phyloP scores from a whole-genome alignment of 2,797 vertebrate species.

The Staurois parvus region DNA sequence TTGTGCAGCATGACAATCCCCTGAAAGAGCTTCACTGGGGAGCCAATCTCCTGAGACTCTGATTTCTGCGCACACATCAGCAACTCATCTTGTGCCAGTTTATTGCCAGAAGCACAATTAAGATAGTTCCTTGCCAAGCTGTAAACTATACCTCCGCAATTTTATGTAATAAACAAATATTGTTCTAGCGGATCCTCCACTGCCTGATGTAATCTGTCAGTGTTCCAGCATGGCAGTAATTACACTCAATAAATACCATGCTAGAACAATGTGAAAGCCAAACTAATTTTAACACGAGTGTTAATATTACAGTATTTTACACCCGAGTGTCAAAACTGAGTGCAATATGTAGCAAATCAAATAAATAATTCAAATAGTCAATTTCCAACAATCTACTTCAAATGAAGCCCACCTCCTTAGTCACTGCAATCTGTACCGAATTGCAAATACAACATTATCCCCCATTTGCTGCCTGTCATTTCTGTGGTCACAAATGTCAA shows the following conservation, averaged over 20 bases:
- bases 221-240: neutral
- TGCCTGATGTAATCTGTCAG: neutral
- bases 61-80: slow-evolving; percentile 2
- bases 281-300: neutral
- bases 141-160: slow-evolving; percentile 1
- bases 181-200: neutral
- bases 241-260: slow-evolving; percentile 24
- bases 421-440: too few relatives aligned
- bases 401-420: neutral
- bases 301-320: neutral
- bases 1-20: slow-evolving; percentile 25
- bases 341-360: neutral
- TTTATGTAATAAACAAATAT: slow-evolving; percentile 17
- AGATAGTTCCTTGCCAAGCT: neutral
- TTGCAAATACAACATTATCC: too few relatives aligned
- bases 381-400: neutral
- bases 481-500: neutral
- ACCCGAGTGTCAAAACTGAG: neutral
- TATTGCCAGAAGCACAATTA: slow-evolving; percentile 29
- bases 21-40: slow-evolving; percentile 5
- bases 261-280: neutral
- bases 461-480: too few relatives aligned
- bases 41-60: slow-evolving; percentile 7
- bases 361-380: slow-evolving; percentile 15
- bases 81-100: neutral